Evolutionary conservation across 2,888 invertebrate genomes (phyloP).

Genomic region (Parnassius apollo): DNA sequence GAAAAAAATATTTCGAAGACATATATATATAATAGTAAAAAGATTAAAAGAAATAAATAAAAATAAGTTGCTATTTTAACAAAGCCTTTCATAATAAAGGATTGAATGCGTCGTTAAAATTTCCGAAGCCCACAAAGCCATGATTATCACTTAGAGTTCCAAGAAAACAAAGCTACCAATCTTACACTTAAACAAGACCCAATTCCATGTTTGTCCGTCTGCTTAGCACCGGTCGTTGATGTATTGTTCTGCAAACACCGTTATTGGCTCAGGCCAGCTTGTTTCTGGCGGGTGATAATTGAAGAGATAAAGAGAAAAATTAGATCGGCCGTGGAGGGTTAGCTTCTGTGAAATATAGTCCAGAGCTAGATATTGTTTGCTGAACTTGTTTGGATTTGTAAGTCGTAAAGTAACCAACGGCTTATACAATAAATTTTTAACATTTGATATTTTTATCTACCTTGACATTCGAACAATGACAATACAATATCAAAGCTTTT

Average conservation of each 20-base stretch:
- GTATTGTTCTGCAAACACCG: slow-evolving; percentile 49
- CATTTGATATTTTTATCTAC: too few species aligned
- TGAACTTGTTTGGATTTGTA: too few species aligned
- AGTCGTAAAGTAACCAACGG: too few species aligned
- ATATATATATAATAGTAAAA: too few species aligned
- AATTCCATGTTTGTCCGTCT: slow-evolving; percentile 49
- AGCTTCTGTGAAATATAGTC: slow-evolving; percentile 12
- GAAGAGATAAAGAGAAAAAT: slow-evolving; percentile 60
- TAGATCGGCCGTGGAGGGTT: slow-evolving; percentile 43
- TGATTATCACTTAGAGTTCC: slow-evolving; percentile 39
- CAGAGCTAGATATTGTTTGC: too few species aligned
- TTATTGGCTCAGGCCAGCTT: slow-evolving; percentile 32
- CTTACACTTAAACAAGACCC: slow-evolving; percentile 56
- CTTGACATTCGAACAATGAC: too few species aligned
- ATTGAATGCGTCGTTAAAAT: slow-evolving; percentile 4
- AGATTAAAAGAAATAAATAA: too few species aligned
- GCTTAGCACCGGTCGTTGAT: slow-evolving; percentile 48
- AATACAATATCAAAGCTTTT: too few species aligned
- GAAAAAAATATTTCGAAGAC: too few species aligned
- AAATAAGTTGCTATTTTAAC: too few species aligned
- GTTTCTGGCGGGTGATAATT: slow-evolving; percentile 59
- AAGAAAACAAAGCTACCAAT: slow-evolving; percentile 61
- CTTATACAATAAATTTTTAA: too few species aligned
- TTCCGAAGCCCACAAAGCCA: slow-evolving; percentile 24
- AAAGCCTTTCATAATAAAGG: too few species aligned